Evolutionary conservation across 1,140 invertebrate genomes (phyloP), one percentile per base, ranked within the genome.

Genomic region (Calephelis nemesis): DNA sequence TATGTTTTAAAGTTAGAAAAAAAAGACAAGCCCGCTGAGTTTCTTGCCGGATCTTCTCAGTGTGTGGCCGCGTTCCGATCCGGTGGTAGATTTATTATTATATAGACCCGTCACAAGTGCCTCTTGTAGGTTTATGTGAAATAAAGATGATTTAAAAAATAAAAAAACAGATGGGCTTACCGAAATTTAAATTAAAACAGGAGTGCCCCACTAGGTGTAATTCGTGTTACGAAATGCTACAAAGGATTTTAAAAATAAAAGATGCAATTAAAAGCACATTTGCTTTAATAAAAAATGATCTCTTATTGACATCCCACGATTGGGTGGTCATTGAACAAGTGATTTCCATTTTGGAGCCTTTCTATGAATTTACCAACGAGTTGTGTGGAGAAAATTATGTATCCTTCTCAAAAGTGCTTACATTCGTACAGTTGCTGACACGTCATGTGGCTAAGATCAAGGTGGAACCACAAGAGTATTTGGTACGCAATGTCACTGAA

Each of bases 101-200:
- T n/a, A n/a, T n/a, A n/a, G n/a, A n/a, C n/a, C n/a, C n/a, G n/a
- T n/a, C n/a, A n/a, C n/a, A n/a, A n/a, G n/a, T n/a, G n/a, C n/a
- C n/a, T n/a, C n/a, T n/a, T n/a, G n/a, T n/a, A n/a, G n/a, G n/a
- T n/a, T n/a, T n/a, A n/a, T n/a, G n/a, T n/a, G n/a, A n/a, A n/a
- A n/a, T n/a, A n/a, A n/a, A n/a, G n/a, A n/a, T n/a, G n/a, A n/a
- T n/a, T n/a, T n/a, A n/a, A n/a, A n/a, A n/a, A 7, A 54, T 13
- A n/a, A n/a, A 4, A 13, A 54, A 54, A 54, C 50, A 54, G 13
- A 54, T 54, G n/a, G 50, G 50, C 6, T 54, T 54, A 54, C 50
- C n/a, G 3, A 7, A n/a, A n/a, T 6, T 54, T n/a, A 54, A 54
- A 54, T 6, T 54, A n/a, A 54, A 54, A n/a, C 50, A 54, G 19